Percentiles rank a stretch among this genome's conserved stretches.
Evolutionary conservation across 2,113 vertebrate species (phyloP).

Genomic region (Balaenoptera acutorostrata): DNA sequence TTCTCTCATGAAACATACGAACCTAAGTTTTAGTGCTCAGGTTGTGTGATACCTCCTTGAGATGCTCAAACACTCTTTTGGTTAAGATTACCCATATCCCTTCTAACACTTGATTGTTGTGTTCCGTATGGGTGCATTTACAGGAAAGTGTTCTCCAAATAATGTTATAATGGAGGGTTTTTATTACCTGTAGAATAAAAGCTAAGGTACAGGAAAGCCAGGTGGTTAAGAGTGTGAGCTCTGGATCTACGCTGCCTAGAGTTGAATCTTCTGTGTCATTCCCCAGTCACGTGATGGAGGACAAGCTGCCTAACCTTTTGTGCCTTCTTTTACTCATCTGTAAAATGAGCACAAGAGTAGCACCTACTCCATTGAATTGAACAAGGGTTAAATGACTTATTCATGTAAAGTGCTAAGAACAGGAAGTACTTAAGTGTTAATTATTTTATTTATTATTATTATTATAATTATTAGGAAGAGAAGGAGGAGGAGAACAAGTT

Average conservation of each 20-base stretch:
- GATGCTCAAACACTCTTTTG: neutral
- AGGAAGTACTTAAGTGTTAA: neutral
- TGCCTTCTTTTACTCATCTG: neutral
- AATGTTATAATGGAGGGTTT: neutral
- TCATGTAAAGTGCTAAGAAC: neutral
- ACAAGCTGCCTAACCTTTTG: neutral
- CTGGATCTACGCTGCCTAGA: neutral
- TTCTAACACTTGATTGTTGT: neutral
- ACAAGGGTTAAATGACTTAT: neutral
- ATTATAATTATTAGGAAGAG: neutral
- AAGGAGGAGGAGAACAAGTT: neutral
- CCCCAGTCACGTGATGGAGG: neutral
- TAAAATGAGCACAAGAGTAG: neutral
- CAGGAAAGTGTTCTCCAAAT: neutral
- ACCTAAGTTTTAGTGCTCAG: neutral
- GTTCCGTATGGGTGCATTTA: neutral
- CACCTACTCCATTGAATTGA: neutral
- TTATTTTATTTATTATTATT: neutral
- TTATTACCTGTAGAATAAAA: constrained; percentile 10
- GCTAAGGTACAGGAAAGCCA: neutral
- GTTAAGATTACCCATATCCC: neutral
- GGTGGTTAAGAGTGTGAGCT: neutral
- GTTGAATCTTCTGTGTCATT: neutral
- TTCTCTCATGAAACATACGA: neutral
- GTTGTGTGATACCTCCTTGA: neutral